Base-by-base conservation (phyloP, 1,140 invertebrate genomes). In the Bilobella aurantiaca region DNA sequence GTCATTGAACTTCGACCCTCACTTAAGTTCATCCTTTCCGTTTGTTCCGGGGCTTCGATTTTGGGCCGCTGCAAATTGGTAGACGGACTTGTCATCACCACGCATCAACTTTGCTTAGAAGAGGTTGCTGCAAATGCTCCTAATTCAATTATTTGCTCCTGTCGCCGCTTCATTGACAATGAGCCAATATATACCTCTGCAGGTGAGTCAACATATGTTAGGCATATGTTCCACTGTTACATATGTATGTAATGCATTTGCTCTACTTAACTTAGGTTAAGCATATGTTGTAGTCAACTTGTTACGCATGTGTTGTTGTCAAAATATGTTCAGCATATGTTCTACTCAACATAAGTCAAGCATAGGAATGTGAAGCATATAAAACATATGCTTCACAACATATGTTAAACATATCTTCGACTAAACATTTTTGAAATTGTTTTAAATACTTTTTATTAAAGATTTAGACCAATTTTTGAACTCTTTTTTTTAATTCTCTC, bases 141-240 rank as follows among this genome's bases (percentile, higher is more conserved):
- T 5, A 64, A 58, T 21, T 32, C 63, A 29, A 60, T 23, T 21
- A 5, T 64, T 8, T 64, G 63, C 53, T 58, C 59, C 58, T 64
- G 63, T 29, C 29, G 56, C 8, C 12, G 63, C 18, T 64, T 64
- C 32, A 46, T 29, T n/a, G 63, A 64, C 32, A 64, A 59, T 46
- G 63, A 30, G 2, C 12, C 14, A 28, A 28, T 64, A 23, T 8
- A 60, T 2, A 64, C 63, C 21, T 64, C 63, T 12, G 63, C 63
- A 29, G 63, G 63, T 64, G 8, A 42, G 12, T 5, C n/a, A 62
- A 14, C 21, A 3, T 14, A 8, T 12, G 5, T 59, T 27, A 28
- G 23, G 14, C 23, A 8, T n/a, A 42, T n/a, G 8, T 42, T 12
- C 37, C 8, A 42, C 8, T 12, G 8, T 42, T 8, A n/a, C 5